Percentiles rank a stretch among this genome's conserved stretches.
Conservation (phyloP, 2,888 invertebrate species). For the Nysson spinosus region DNA sequence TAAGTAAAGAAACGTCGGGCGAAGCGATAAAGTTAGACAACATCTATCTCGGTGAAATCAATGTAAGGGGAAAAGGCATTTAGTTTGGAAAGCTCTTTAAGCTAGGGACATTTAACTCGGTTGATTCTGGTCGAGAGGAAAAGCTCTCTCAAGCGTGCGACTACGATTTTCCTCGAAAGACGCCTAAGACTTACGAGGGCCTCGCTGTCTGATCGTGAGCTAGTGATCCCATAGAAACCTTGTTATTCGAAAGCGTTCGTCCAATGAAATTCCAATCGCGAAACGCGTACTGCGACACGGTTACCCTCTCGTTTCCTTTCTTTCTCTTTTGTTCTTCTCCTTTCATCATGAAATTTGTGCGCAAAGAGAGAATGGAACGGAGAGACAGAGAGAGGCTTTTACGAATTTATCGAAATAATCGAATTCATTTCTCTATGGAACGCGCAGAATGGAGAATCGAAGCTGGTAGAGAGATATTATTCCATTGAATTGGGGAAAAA, state of each 20-base stretch:
- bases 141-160: not conserved
- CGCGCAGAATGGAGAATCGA: not conserved
- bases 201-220: constrained; percentile 23
- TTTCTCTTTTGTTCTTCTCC: too few species aligned
- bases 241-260: constrained; percentile 27
- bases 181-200: constrained; percentile 36
- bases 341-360: too few species aligned
- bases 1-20: not conserved
- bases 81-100: constrained; percentile 6
- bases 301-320: constrained; percentile 35
- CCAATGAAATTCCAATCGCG: constrained; percentile 56
- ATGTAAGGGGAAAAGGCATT: constrained; percentile 5
- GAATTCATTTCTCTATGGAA: constrained; percentile 47
- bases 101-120: constrained; percentile 13
- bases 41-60: constrained; percentile 8
- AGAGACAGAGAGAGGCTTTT: constrained; percentile 25
- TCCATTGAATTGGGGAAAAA: not conserved
- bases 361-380: too few species aligned
- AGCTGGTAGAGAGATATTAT: not conserved
- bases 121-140: not conserved
- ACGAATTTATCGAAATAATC: constrained; percentile 58
- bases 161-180: constrained; percentile 24
- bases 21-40: not conserved
- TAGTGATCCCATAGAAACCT: constrained; percentile 1
- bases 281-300: too few species aligned